Evolutionary conservation across 2,797 vertebrate species (phyloP).

Genomic region (Glossophaga mutica): DNA sequence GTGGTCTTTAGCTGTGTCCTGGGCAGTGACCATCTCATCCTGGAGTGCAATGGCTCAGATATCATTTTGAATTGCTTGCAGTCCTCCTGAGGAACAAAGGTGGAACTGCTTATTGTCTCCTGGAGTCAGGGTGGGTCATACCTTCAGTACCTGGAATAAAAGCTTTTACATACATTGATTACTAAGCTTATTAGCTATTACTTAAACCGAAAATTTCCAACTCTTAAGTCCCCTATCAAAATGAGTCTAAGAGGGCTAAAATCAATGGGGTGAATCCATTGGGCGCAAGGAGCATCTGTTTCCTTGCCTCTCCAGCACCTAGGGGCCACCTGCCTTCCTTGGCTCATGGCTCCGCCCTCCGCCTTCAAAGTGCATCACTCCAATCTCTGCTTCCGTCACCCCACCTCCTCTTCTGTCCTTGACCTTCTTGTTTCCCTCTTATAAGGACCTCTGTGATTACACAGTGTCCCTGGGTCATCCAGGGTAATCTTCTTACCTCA

Average conservation of each 20-base stretch:
- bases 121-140: too few relatives aligned
- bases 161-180: too few relatives aligned
- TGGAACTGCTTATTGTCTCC: too few relatives aligned
- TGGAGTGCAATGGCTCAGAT: too few relatives aligned
- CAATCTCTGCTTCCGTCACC: neutral
- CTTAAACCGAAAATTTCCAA: too few relatives aligned
- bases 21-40: too few relatives aligned
- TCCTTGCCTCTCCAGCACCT: neutral
- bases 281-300: fast-evolving
- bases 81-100: too few relatives aligned
- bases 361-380: neutral
- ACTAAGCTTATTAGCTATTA: too few relatives aligned
- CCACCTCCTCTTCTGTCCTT: neutral
- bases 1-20: too few relatives aligned
- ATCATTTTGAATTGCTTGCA: too few relatives aligned
- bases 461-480: neutral
- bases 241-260: neutral
- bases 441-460: neutral
- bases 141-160: too few relatives aligned
- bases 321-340: neutral
- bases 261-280: too few relatives aligned
- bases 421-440: neutral
- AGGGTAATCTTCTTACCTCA: neutral
- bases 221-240: neutral
- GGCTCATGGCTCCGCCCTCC: neutral